Percentiles rank a stretch among this genome's conserved stretches.
Conservation (phyloP, 2,113 vertebrate species). For the Trichomycterus rosablanca region DNA sequence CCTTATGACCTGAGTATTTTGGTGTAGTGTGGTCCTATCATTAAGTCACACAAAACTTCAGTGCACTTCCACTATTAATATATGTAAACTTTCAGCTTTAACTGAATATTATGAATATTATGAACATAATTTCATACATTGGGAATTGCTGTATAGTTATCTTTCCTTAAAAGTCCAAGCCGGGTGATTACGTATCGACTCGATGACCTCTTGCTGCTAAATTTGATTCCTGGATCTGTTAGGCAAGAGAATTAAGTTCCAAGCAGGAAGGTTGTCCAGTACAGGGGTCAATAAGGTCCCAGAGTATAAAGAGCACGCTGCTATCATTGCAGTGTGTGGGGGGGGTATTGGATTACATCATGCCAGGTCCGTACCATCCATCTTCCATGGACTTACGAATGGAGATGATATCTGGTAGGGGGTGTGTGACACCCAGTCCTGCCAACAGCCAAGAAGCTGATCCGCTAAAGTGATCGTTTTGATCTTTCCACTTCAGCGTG, state of each 20-base stretch:
- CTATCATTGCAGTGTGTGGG: constrained; percentile 12
- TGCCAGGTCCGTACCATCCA: not conserved
- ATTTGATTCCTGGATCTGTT: not conserved
- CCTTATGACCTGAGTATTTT: no score
- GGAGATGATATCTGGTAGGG: not conserved
- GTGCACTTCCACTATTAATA: no score
- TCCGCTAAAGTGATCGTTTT: constrained; percentile 24
- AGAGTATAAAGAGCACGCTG: constrained; percentile 15
- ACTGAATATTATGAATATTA: no score
- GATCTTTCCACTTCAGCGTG: constrained; percentile 39
- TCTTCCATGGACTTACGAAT: not conserved
- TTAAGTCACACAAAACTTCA: no score
- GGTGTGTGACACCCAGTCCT: constrained; percentile 18
- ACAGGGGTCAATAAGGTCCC: constrained; percentile 19
- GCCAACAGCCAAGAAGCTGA: constrained; percentile 22
- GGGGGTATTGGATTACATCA: not conserved
- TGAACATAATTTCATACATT: no score
- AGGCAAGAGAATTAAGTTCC: not conserved
- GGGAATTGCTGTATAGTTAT: no score
- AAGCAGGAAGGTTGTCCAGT: constrained; percentile 2
- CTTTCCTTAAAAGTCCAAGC: no score
- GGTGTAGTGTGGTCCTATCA: no score
- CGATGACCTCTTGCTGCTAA: not conserved
- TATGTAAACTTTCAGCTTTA: no score
- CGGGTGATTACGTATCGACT: no score